A percentile compares a stretch with the other conserved stretches of the same genome.
Conservation (phyloP, 2,797 vertebrate genomes). For the Eidolon dupreanum region DNA sequence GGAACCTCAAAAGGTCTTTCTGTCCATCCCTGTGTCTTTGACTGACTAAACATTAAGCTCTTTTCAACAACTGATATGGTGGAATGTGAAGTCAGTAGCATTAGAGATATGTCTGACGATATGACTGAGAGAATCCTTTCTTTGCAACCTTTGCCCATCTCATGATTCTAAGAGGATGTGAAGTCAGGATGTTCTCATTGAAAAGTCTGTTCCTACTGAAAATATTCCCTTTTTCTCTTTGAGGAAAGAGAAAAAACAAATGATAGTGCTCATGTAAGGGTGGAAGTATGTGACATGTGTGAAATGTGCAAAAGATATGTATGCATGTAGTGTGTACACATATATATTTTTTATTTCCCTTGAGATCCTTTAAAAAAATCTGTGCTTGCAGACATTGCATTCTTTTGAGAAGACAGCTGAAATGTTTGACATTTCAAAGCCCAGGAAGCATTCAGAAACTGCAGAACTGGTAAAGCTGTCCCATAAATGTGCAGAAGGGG, state of each 20-base stretch:
- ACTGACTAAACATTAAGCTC: background rate
- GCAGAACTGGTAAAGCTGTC: background rate
- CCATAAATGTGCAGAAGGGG: slow-evolving; percentile 68
- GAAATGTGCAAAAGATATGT: background rate
- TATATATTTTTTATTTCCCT: background rate
- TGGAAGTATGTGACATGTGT: background rate
- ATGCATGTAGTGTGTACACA: too few relatives aligned
- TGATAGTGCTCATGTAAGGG: background rate
- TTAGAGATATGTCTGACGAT: background rate
- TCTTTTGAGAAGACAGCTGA: background rate
- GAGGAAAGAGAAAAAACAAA: background rate
- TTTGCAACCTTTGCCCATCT: background rate
- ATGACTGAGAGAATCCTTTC: background rate
- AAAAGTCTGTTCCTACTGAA: too few relatives aligned
- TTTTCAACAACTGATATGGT: background rate
- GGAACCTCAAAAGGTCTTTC: background rate
- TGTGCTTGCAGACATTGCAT: background rate
- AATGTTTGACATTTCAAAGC: slow-evolving; percentile 44
- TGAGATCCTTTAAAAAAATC: background rate
- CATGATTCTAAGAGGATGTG: background rate
- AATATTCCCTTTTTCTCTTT: too few relatives aligned
- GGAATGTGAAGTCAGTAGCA: background rate
- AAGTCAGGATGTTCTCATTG: background rate
- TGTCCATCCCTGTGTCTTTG: background rate
- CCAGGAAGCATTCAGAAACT: background rate